Percentiles rank a stretch among this genome's conserved stretches.
phyloP scores from a whole-genome alignment of 2,797 vertebrate species.

The Melanotaenia parkinsoni region DNA sequence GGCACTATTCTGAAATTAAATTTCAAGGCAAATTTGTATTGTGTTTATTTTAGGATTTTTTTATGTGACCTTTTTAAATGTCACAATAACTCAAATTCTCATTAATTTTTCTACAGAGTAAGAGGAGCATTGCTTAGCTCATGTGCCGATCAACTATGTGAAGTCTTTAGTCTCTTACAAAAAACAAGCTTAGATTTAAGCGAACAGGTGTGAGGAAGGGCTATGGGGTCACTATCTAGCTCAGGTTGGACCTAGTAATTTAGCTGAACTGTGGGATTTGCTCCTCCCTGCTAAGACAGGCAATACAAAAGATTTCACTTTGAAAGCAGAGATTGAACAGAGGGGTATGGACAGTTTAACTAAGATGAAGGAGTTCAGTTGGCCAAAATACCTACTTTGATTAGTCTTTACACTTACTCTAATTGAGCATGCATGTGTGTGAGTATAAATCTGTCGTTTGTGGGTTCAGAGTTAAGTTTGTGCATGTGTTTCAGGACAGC shows the following conservation, averaged over 20 bases:
- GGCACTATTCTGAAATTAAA: background rate
- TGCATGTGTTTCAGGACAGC: constrained; percentile 66
- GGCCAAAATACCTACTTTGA: constrained; percentile 80
- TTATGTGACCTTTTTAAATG: background rate
- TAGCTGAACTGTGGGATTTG: constrained; percentile 79
- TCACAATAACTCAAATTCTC: background rate
- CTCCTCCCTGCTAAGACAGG: constrained; percentile 80
- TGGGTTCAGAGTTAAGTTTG: constrained; percentile 59
- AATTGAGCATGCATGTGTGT: constrained; percentile 80
- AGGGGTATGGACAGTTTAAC: constrained; percentile 79
- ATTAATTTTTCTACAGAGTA: background rate
- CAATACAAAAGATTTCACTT: constrained; percentile 79
- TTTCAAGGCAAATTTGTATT: background rate
- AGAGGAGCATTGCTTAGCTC: constrained; percentile 12
- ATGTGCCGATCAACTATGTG: constrained; percentile 24
- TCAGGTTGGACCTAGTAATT: constrained; percentile 85
- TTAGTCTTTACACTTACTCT: constrained; percentile 81
- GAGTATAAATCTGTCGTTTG: constrained; percentile 57
- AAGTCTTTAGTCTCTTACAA: constrained; percentile 47
- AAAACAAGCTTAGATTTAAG: constrained; percentile 63
- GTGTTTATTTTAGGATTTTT: background rate
- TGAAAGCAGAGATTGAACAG: constrained; percentile 78
- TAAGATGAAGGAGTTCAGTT: constrained; percentile 82
- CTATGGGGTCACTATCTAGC: constrained; percentile 84
- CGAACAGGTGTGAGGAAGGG: constrained; percentile 81